phyloP scores from a whole-genome alignment of 2,113 vertebrate genomes.

The Corythaixoides concolor region DNA sequence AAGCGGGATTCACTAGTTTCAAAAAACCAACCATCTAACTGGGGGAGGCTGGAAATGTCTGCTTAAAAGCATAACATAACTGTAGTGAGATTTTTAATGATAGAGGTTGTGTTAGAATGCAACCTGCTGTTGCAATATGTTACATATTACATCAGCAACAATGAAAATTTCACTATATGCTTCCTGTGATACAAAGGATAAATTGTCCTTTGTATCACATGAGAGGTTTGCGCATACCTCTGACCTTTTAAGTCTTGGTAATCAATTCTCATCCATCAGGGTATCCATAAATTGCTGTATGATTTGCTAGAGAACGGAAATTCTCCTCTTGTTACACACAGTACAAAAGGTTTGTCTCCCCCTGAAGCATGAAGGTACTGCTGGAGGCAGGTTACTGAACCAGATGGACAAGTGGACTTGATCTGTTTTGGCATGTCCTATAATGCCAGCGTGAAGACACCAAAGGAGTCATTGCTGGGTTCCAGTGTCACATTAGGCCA shows the following conservation, averaged over 20 bases:
- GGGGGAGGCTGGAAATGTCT: background rate
- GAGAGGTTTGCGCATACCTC: background rate
- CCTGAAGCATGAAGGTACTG: background rate
- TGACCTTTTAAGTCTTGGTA: conserved; percentile 17
- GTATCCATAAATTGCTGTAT: background rate
- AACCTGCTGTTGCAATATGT: background rate
- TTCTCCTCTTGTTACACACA: conserved; percentile 1
- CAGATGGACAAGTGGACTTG: background rate
- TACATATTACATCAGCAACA: background rate
- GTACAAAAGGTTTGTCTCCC: conserved; percentile 27
- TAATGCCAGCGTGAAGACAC: background rate
- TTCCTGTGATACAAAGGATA: background rate
- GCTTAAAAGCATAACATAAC: background rate
- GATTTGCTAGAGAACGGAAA: background rate
- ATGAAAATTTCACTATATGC: background rate
- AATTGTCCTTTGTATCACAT: background rate
- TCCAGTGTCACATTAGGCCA: accelerated
- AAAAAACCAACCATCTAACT: accelerated
- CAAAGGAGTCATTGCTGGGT: accelerated
- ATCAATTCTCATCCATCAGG: conserved; percentile 45
- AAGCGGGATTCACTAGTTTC: background rate
- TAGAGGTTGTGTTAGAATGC: background rate
- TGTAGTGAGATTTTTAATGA: background rate
- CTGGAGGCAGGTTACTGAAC: conserved; percentile 33
- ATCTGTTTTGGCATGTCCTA: background rate